A percentile compares a stretch with the other conserved stretches of the same genome.
Conservation (phyloP, 2,888 invertebrate species). For the Mesorhabditis spiculigera region DNA sequence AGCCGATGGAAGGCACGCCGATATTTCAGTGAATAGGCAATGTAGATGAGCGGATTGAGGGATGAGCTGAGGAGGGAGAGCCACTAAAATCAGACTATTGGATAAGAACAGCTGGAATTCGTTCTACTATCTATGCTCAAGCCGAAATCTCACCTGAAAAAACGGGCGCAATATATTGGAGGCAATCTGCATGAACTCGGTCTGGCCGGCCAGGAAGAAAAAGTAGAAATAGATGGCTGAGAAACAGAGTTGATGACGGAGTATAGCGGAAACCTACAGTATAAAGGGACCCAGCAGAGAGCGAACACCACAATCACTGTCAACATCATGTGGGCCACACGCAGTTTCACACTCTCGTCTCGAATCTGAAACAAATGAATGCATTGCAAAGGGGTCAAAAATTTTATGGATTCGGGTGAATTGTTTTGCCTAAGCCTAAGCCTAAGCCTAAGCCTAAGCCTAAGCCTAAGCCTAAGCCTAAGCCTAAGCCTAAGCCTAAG, state of each 20-base stretch:
- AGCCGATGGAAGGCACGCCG: conserved; percentile 54
- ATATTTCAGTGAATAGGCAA: conserved; percentile 55
- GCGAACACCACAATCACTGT: conserved; percentile 57
- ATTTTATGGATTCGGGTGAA: no score
- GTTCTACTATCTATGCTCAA: neutral
- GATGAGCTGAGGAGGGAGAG: conserved; percentile 51
- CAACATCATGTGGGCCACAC: conserved; percentile 58
- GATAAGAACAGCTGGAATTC: conserved; percentile 14
- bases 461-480: no score
- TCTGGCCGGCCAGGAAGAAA: conserved; percentile 43
- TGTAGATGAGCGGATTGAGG: conserved; percentile 57
- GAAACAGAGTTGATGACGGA: conserved; percentile 13
- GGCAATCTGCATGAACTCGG: conserved; percentile 32
- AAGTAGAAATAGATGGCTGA: conserved; percentile 51
- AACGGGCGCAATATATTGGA: conserved; percentile 23
- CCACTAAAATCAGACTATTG: conserved; percentile 54
- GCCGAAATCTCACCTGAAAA: conserved; percentile 7
- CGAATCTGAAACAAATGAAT: conserved; percentile 34
- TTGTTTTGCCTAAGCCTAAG: no score
- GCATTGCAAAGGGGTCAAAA: no score
- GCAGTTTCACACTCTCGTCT: conserved; percentile 55
- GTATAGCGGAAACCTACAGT: conserved; percentile 32
- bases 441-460: no score
- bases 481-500: no score
- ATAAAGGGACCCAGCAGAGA: conserved; percentile 55